Evolutionary conservation across 2,888 invertebrate species (phyloP), one percentile per base, ranked within the genome.

Genomic region (Leucophora obtusa): DNA sequence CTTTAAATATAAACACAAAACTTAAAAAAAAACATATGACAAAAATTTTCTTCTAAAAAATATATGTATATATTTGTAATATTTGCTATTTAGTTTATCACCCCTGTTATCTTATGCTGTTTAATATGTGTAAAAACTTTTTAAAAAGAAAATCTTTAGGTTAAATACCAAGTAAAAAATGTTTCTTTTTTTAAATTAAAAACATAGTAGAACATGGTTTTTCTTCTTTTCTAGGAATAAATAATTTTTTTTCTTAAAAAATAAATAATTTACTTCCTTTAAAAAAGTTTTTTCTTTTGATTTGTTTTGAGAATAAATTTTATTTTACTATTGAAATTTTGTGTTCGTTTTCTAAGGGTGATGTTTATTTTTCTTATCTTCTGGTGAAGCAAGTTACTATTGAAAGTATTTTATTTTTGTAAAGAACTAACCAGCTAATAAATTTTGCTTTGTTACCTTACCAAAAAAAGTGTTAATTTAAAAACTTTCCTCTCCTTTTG

Each of bases 391-490:
- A 56, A 28, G 28, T 33, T 9, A 28, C 28, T 24, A 21, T 24
- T n/a, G 14, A 24, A 8, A 24, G n/a, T 15, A 1, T 33, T n/a
- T 56, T 33, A 21, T 54, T 56, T 15, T 33, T 56, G 9, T 56
- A 28, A 28, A 15, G 4, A n/a, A 28, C 5, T 28, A 54, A 24
- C 54, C n/a, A 8, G 56, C 28, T 33, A 56, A 56, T 56, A 33
- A 56, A 56, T 56, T 56, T 24, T 28, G 6, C 24, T 56, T 56
- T 56, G 56, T 14, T 62, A 38, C 14, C 60, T 11, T 18, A 1
- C 18, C n/a, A 21, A 58, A 28, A n/a, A 50, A 59, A 59, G 69
- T 59, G 69, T 59, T 69, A 69, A 69, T 69, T 59, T 69, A 69
- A 69, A 69, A 69, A 69, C 50, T 69, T 69, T 69, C 47, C 18